Evolutionary conservation across 2,888 invertebrate species (phyloP).

Genomic region (Caenorhabditis sulstoni): DNA sequence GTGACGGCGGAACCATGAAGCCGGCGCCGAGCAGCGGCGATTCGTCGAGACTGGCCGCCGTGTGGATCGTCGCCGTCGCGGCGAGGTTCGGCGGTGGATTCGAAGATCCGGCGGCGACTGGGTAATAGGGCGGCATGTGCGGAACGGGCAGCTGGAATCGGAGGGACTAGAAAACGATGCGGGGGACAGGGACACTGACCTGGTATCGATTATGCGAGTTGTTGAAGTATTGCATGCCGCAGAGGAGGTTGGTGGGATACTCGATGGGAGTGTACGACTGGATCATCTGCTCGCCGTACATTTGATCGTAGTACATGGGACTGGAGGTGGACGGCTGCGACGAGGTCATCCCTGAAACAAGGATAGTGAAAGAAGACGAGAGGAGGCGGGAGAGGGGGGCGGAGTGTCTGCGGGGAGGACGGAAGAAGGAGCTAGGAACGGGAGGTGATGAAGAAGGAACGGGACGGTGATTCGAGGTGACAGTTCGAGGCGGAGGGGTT

Average conservation of each 20-base stretch:
- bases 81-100: constrained; percentile 1
- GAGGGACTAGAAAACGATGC: not conserved
- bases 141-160: constrained; percentile 7
- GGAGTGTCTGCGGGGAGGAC: constrained; percentile 21
- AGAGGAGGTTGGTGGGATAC: constrained; percentile 45
- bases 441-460: constrained; percentile 42
- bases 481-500: constrained; percentile 12
- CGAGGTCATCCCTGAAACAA: constrained; percentile 58
- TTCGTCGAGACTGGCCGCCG: constrained; percentile 31
- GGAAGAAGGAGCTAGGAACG: constrained; percentile 18
- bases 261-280: constrained; percentile 49
- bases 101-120: constrained; percentile 17
- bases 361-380: constrained; percentile 1
- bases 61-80: constrained; percentile 19
- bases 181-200: constrained; percentile 1
- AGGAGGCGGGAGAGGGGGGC: constrained; percentile 21
- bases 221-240: constrained; percentile 58
- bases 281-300: constrained; percentile 50
- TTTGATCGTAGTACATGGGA: constrained; percentile 53
- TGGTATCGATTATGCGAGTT: constrained; percentile 61
- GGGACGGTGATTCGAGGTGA: constrained; percentile 48
- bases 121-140: constrained; percentile 30
- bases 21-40: constrained; percentile 17
- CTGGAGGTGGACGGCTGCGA: constrained; percentile 58
- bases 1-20: constrained; percentile 6